Evolutionary conservation across 1,140 invertebrate genomes (phyloP), one percentile per base, ranked within the genome.

Genomic region (Diploscapter pachys): DNA sequence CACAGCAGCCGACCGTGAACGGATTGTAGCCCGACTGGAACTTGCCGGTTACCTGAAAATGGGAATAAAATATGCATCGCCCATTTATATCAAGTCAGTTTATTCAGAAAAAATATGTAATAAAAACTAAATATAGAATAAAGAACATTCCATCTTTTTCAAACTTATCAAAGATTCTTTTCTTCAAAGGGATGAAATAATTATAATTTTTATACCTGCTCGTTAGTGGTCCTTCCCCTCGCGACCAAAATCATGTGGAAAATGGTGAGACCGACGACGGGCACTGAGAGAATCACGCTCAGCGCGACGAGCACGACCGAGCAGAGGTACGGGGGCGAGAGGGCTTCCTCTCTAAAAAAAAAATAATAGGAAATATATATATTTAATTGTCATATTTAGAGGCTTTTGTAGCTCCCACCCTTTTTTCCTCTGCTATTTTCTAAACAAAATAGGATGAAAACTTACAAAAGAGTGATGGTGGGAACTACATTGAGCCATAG

Each of bases 141-240:
- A 31, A 31, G 31, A 31, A 31, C 31, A 31, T 31, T 31, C 31
- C 31, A 31, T 31, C 31, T 31, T 31, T 31, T 31, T 31, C 31
- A 31, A 31, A 31, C 31, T 31, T 31, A 31, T 31, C 31, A 31
- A 31, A 31, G 31, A 31, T 31, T 31, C 31, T 31, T 31, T 31
- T 31, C 31, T 31, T 31, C 63, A 55, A 4, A 3, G 13, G 0
- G 6, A 5, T 76, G 52, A 64, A 5, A 54, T 56, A n/a, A 80
- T 49, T 4, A 2, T 72, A 80, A 73, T 48, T 11, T 48, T 4
- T 75, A 6, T 51, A 90, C 89, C 89, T 99, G 96, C 88, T 99
- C 97, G 89, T 99, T 99, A 73, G 97, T 99, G n/a, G 97, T 99
- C 73, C 96, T 90, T n/a, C 96, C 97, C 82, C 94, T 89, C 11